These are phyloP conservation scores for Lycorma delicatula DNA, from an alignment of 1,140 invertebrate genomes.

Conservation along the genomic window DNA sequence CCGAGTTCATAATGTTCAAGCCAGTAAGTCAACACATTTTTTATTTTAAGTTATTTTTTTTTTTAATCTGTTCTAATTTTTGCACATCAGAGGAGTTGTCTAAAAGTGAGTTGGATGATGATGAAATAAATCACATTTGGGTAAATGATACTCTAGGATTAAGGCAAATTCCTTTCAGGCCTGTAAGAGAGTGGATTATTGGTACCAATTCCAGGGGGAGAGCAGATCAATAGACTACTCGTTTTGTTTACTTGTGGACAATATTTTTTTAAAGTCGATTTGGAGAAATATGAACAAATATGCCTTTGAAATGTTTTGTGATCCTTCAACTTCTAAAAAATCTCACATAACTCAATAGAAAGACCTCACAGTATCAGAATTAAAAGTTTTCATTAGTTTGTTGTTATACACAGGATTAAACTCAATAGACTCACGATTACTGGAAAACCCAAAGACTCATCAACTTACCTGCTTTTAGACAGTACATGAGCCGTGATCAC, in stretches of 20 bases:
- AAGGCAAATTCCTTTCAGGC: too few species aligned
- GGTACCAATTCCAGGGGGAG: neutral
- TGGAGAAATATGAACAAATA: slow-evolving; percentile 23
- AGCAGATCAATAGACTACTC: neutral
- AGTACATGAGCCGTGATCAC: neutral
- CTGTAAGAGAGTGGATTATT: too few species aligned
- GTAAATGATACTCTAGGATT: too few species aligned
- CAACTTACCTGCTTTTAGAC: neutral
- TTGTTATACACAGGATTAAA: slow-evolving; percentile 22
- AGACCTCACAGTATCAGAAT: neutral
- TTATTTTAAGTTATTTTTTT: too few species aligned
- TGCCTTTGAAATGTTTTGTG: slow-evolving; percentile 23
- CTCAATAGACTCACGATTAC: slow-evolving; percentile 27
- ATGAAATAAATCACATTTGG: too few species aligned
- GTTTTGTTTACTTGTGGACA: slow-evolving; percentile 11
- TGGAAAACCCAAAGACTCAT: slow-evolving; percentile 25
- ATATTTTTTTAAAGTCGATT: slow-evolving; percentile 18
- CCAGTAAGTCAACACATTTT: too few species aligned
- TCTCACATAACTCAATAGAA: neutral
- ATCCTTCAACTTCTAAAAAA: neutral
- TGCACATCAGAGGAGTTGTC: too few species aligned
- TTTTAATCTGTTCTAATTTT: too few species aligned
- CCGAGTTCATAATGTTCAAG: too few species aligned
- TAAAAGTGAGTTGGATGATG: too few species aligned
- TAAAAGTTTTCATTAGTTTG: slow-evolving; percentile 22